These are phyloP conservation scores for Gymnoscopelus microlampas DNA, from an alignment of 2,797 vertebrate genomes.

Conservation along the genomic window DNA sequence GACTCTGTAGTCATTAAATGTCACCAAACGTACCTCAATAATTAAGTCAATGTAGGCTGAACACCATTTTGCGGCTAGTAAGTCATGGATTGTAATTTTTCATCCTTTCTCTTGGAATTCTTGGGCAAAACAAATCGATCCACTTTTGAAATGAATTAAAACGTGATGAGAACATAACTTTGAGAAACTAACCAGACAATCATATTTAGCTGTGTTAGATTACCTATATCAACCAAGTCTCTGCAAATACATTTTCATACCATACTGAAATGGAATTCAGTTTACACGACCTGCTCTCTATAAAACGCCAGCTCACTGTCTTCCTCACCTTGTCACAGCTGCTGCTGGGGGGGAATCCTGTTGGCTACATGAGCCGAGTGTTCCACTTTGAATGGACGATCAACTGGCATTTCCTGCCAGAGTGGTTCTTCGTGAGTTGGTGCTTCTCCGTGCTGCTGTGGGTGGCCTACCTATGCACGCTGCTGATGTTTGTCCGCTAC, in stretches of 20 bases:
- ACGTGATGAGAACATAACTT: too few relatives aligned
- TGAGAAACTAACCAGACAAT: too few relatives aligned
- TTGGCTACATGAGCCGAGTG: conserved; percentile 88
- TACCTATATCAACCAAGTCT: background rate
- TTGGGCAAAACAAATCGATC: too few relatives aligned
- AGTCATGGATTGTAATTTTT: too few relatives aligned
- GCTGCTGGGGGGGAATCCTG: conserved; percentile 88
- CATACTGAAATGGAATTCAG: background rate
- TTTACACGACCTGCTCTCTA: background rate
- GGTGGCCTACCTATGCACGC: conserved; percentile 82
- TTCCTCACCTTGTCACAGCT: conserved; percentile 75
- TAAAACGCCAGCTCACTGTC: conserved; percentile 4
- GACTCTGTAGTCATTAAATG: too few relatives aligned
- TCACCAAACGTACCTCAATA: too few relatives aligned
- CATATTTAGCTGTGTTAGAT: too few relatives aligned
- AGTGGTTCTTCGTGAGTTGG: conserved; percentile 91
- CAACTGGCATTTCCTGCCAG: conserved; percentile 97
- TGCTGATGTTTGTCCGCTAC: conserved; percentile 87
- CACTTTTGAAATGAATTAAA: too few relatives aligned
- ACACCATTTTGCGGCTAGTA: too few relatives aligned
- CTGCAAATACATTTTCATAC: background rate
- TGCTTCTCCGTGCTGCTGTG: conserved; percentile 88
- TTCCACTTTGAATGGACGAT: conserved; percentile 99
- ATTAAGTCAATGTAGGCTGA: too few relatives aligned
- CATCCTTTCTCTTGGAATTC: too few relatives aligned